Percentiles rank a stretch among this genome's conserved stretches.
phyloP scores from a whole-genome alignment of 2,113 vertebrate genomes.

The Pseudolaguvia tuberculata region DNA sequence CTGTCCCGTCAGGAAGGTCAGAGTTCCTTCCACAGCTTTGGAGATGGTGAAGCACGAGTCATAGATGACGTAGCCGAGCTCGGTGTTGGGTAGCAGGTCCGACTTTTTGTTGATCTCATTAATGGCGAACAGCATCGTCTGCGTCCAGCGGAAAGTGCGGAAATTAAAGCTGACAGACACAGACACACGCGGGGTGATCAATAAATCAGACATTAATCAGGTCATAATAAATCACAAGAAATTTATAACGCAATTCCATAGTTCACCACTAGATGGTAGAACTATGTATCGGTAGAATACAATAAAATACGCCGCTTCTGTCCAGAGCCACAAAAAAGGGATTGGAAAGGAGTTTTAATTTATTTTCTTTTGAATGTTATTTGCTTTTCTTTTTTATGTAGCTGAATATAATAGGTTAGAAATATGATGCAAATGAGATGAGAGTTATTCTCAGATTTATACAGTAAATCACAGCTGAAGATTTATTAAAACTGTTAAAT shows the following conservation, averaged over 20 bases:
- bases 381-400: too few relatives aligned
- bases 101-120: conserved; percentile 71
- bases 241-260: neutral
- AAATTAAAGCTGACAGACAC: conserved; percentile 75
- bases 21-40: conserved; percentile 75
- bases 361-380: too few relatives aligned
- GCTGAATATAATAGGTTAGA: too few relatives aligned
- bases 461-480: too few relatives aligned
- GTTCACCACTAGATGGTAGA: conserved; percentile 23
- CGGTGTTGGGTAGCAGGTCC: conserved; percentile 70
- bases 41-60: conserved; percentile 80
- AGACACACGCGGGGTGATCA: neutral
- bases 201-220: neutral
- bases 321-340: too few relatives aligned
- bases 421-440: neutral
- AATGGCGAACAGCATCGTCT: conserved; percentile 80
- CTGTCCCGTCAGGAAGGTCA: conserved; percentile 77
- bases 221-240: neutral
- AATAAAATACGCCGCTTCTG: neutral
- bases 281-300: conserved; percentile 8
- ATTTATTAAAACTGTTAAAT: neutral
- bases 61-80: conserved; percentile 79
- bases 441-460: neutral
- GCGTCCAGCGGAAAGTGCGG: conserved; percentile 76
- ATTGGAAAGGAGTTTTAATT: too few relatives aligned